Percentiles rank a stretch among this genome's conserved stretches.
Conservation (phyloP, 2,888 invertebrate genomes). For the Sinopyrophorus schimmeli region DNA sequence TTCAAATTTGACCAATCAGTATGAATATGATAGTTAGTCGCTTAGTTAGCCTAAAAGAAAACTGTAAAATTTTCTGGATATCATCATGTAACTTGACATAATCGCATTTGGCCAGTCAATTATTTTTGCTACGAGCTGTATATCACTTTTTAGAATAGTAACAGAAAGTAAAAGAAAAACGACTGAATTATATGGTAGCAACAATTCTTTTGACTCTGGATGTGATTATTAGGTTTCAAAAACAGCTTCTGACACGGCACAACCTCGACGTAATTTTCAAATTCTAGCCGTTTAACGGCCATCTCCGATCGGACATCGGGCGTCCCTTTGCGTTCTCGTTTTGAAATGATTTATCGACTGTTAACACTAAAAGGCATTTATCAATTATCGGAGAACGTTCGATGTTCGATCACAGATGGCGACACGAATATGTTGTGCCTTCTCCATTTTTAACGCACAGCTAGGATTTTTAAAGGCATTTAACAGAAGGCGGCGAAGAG, state of each 20-base stretch:
- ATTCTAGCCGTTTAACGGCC: constrained; percentile 38
- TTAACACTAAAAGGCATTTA: constrained; percentile 3
- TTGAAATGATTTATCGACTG: neutral
- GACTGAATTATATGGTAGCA: constrained; percentile 4
- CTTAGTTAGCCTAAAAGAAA: constrained; percentile 27
- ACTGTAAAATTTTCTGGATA: neutral
- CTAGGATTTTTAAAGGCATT: constrained; percentile 29
- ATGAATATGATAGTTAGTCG: constrained; percentile 23
- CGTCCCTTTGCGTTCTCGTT: too few species aligned
- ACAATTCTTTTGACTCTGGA: neutral
- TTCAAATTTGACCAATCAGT: constrained; percentile 35
- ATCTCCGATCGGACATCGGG: constrained; percentile 36
- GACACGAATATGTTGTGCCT: constrained; percentile 50
- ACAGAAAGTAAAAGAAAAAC: neutral
- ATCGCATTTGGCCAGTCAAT: neutral
- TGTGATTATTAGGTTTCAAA: constrained; percentile 43
- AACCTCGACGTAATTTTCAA: constrained; percentile 36
- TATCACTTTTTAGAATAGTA: constrained; percentile 1
- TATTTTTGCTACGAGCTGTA: neutral
- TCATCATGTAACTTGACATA: neutral
- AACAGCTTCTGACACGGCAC: constrained; percentile 46
- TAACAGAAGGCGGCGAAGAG: too few species aligned
- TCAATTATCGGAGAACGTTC: neutral
- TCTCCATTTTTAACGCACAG: constrained; percentile 50
- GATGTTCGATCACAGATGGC: constrained; percentile 39